Percentiles rank a stretch among this genome's conserved stretches.
Conservation (phyloP, 2,113 vertebrate species). For the Chaetops frenatus region DNA sequence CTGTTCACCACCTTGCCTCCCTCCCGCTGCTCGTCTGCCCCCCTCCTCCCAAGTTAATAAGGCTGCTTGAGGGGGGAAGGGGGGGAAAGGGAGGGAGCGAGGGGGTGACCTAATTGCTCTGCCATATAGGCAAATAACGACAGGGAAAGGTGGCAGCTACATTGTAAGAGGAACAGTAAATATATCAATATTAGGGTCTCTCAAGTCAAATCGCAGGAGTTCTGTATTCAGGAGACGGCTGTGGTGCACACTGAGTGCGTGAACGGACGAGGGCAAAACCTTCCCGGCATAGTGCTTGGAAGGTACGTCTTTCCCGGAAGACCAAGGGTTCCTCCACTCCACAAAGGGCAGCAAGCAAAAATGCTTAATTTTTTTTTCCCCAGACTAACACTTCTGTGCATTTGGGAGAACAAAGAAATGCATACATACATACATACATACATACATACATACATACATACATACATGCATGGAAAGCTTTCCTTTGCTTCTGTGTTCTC, state of each 20-base stretch:
- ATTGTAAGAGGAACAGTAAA: constrained; percentile 56
- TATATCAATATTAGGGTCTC: constrained; percentile 47
- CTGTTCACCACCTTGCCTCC: constrained; percentile 74
- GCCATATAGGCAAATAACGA: constrained; percentile 58
- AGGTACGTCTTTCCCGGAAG: not conserved
- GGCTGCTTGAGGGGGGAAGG: not conserved
- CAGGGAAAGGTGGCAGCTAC: constrained; percentile 54
- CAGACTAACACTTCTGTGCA: not conserved
- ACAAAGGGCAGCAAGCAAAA: not conserved
- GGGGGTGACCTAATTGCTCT: constrained; percentile 62
- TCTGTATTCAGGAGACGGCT: not conserved
- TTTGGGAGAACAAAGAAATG: not conserved
- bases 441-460: not conserved
- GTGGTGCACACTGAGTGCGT: not conserved
- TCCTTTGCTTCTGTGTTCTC: not conserved
- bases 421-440: not conserved
- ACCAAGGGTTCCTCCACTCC: not conserved
- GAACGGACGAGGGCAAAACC: not conserved
- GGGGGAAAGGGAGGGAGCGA: no score
- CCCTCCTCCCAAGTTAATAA: constrained; percentile 35
- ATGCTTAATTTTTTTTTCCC: not conserved
- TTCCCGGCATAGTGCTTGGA: not conserved
- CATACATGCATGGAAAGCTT: not conserved
- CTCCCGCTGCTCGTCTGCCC: not conserved
- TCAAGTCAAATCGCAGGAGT: not conserved